Base-by-base conservation (phyloP, 2,888 invertebrate genomes). In the Meloe dianella region DNA sequence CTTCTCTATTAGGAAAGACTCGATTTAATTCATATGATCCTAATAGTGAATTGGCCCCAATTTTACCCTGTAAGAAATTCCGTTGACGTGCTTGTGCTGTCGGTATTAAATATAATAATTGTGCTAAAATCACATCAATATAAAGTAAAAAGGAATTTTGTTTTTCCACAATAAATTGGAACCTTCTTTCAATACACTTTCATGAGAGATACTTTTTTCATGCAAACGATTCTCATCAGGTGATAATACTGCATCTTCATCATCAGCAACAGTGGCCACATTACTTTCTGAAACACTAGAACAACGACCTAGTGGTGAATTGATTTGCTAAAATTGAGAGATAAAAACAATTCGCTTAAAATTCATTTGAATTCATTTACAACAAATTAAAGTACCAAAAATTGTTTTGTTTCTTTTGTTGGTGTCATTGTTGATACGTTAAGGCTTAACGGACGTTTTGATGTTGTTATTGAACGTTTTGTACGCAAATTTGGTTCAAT, bases 1-100 rank as follows among this genome's bases (percentile, higher is more conserved):
- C 88, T 84, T 94, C 93, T 74, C 94, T 88, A 77, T 91, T 91
- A 1, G 96, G 96, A 77, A 97, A 89, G 57, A 94, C 92, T 81
- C 94, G 91, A 75, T 93, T 92, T 65, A 98, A 85, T 81, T 98
- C 97, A 20, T 90, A 89, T 2, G 92, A 88, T 0, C 97, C 96
- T 57, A 97, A 85, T 54, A 97, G 83, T 0, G 95, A 92, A 79
- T 91, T 91, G 0, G 92, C 90, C 51, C 93, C 93, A 65, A 94
- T 86, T 74, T 92, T 88, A 54, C 94, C 94, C 80, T 92, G 92
- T 3, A 94, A 85, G 81, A 89, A 93, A 81, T 93, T 94, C 78
- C 94, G 90, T 84, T 93, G 91, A 76, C 93, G 86, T 30, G 93
- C 94, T 82, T 92, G 93, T 73, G 90, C 90, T 1, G 93, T 92